These are phyloP conservation scores for Enteromius radiatus DNA, from an alignment of 2,797 vertebrate genomes.

Conservation along the genomic window DNA sequence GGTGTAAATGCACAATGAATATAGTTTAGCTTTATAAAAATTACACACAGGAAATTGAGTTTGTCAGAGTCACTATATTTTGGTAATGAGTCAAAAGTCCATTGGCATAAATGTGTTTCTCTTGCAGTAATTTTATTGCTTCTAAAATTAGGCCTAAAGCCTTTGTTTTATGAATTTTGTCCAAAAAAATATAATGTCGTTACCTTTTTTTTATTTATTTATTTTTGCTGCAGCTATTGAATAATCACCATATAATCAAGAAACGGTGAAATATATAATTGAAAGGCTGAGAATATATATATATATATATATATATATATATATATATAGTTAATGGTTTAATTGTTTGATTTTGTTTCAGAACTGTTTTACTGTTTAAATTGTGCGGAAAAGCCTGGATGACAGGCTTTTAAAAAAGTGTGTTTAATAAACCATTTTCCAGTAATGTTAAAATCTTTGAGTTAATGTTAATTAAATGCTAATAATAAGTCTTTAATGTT, in stretches of 20 bases:
- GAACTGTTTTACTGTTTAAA: not conserved
- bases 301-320: no score
- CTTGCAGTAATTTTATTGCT: not conserved
- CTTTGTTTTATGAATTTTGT: not conserved
- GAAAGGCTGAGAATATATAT: constrained; percentile 7
- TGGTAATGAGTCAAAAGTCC: not conserved
- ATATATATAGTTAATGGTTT: no score
- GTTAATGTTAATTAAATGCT: not conserved
- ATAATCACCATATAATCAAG: not conserved
- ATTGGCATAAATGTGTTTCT: not conserved
- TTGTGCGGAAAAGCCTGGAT: not conserved
- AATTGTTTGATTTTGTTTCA: not conserved
- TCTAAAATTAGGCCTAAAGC: not conserved
- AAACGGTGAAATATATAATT: not conserved
- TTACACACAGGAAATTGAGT: not conserved
- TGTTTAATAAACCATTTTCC: not conserved
- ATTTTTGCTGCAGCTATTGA: not conserved
- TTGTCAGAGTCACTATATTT: not conserved
- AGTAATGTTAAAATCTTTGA: not conserved
- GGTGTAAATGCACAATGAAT: not conserved
- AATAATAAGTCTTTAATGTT: not conserved
- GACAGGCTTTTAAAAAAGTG: not conserved
- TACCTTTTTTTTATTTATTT: no score
- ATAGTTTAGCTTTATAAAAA: constrained; percentile 11
- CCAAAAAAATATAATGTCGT: not conserved